Conservation (phyloP, 2,797 vertebrate species). For the Chromobotia macracanthus region DNA sequence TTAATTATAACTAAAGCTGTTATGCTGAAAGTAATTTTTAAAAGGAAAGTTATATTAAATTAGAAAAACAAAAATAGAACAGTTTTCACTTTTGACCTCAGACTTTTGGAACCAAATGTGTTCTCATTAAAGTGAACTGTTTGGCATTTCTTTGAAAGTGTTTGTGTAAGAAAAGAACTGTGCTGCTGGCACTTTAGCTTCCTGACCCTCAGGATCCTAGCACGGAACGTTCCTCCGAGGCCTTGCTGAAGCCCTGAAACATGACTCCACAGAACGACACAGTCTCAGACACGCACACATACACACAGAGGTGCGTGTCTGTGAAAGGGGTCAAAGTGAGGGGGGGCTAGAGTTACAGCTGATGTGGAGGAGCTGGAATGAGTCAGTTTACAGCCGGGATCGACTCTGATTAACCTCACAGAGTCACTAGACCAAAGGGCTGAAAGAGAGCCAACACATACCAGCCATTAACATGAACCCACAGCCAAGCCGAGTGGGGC, state of each 20-base stretch:
- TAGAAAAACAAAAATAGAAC: not conserved
- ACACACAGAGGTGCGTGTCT: slow-evolving; percentile 40
- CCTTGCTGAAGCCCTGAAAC: slow-evolving; percentile 38
- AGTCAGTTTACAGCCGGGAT: slow-evolving; percentile 48
- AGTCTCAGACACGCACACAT: slow-evolving; percentile 14
- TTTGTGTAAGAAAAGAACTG: slow-evolving; percentile 33
- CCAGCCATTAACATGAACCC: slow-evolving; percentile 46
- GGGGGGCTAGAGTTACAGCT: slow-evolving; percentile 43
- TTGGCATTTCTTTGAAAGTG: slow-evolving; percentile 15
- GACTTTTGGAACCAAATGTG: not conserved
- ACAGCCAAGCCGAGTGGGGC: slow-evolving; percentile 30
- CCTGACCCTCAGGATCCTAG: slow-evolving; percentile 41
- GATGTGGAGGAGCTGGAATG: slow-evolving; percentile 34
- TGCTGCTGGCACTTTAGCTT: slow-evolving; percentile 43
- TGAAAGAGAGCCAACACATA: slow-evolving; percentile 33
- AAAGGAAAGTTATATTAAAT: not conserved
- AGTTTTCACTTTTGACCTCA: not conserved
- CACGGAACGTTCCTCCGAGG: slow-evolving; percentile 41
- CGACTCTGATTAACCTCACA: slow-evolving; percentile 35
- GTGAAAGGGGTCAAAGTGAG: slow-evolving; percentile 51
- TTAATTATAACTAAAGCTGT: not conserved
- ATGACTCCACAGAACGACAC: slow-evolving; percentile 24
- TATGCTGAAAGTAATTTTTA: not conserved
- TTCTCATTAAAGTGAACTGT: not conserved
- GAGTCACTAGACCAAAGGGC: slow-evolving; percentile 40